Conservation (phyloP, 2,113 vertebrate genomes). For the Urocitellus parryii region DNA sequence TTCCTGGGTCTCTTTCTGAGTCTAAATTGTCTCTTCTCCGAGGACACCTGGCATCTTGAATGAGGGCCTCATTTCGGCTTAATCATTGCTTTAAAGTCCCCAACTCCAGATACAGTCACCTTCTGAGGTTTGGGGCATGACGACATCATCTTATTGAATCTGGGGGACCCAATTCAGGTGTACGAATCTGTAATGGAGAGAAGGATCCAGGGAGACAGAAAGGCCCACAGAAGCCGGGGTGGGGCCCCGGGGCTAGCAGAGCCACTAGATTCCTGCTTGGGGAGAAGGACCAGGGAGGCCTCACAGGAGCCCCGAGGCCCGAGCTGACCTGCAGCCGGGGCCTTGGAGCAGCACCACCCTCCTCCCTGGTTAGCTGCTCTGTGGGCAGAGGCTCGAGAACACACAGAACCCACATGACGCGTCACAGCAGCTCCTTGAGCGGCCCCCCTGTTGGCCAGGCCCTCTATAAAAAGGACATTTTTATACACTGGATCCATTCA, state of each 20-base stretch:
- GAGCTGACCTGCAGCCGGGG: no score
- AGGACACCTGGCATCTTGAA: background rate
- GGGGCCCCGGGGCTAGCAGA: fast-evolving
- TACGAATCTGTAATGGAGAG: background rate
- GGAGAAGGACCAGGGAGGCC: background rate
- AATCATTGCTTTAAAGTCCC: background rate
- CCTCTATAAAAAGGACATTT: background rate
- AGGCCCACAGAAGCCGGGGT: fast-evolving
- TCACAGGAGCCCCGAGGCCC: no score
- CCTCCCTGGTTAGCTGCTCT: background rate
- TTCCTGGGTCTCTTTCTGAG: background rate
- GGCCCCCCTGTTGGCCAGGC: background rate
- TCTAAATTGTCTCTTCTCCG: background rate
- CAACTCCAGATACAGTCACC: background rate
- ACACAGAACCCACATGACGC: background rate
- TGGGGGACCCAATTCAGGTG: no score
- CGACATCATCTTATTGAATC: background rate
- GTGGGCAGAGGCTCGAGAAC: background rate
- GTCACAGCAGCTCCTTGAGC: background rate
- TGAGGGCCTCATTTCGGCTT: background rate
- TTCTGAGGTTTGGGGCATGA: background rate
- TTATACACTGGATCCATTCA: background rate
- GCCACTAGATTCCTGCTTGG: background rate
- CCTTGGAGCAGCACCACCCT: background rate
- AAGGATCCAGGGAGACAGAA: background rate